Conservation (phyloP, 2,888 invertebrate genomes). For the Patella ulyssiponensis region DNA sequence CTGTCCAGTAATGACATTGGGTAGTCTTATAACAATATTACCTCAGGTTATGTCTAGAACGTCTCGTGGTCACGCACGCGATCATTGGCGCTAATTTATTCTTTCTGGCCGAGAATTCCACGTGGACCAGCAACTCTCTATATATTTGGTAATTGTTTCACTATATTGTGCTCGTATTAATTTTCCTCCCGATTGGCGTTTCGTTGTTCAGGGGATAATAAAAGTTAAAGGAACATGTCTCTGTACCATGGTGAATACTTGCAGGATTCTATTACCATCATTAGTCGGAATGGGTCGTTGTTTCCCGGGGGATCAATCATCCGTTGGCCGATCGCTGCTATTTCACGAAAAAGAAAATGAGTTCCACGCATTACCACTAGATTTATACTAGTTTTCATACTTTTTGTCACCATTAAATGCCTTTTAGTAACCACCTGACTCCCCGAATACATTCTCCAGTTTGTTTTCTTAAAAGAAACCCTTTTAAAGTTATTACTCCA, state of each 20-base stretch:
- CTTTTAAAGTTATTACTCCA: too few relatives aligned
- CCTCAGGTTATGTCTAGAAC: conserved; percentile 17
- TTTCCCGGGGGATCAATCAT: not conserved
- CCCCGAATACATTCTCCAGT: too few relatives aligned
- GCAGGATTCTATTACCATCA: conserved; percentile 5
- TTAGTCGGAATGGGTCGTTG: conserved; percentile 4
- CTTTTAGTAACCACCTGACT: too few relatives aligned
- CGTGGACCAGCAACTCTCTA: not conserved
- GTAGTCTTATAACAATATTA: conserved; percentile 21
- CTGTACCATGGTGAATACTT: not conserved
- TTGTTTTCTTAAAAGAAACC: too few relatives aligned
- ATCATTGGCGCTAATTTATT: conserved; percentile 22
- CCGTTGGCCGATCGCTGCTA: not conserved
- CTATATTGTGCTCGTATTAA: conserved; percentile 28
- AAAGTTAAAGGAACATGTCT: not conserved
- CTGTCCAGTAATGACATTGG: conserved; percentile 22
- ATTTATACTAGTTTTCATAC: too few relatives aligned
- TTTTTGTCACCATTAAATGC: too few relatives aligned
- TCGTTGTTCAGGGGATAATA: conserved; percentile 9
- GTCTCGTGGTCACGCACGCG: conserved; percentile 10
- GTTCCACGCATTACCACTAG: not conserved
- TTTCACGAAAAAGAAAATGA: conserved; percentile 9
- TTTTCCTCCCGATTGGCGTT: conserved; percentile 30
- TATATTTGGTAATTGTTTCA: conserved; percentile 31
- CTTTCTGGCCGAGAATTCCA: conserved; percentile 14